Evolutionary conservation across 2,113 vertebrate genomes (phyloP), one percentile per base, ranked within the genome.

Genomic region (Ploceus nigricollis): DNA sequence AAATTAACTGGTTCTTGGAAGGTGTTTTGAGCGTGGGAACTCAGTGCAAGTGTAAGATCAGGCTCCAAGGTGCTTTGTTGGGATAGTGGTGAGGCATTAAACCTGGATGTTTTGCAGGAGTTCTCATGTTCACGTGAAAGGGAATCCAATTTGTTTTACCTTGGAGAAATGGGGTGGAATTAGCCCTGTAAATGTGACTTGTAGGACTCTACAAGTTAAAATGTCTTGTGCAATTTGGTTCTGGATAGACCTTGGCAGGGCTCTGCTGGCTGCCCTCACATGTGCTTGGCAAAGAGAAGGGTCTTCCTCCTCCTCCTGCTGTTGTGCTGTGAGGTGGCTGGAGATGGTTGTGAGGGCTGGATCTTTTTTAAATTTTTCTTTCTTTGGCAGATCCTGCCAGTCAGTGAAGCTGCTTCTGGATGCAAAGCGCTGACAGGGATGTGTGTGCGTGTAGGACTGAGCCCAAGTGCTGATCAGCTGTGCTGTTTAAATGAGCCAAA

Each of bases 391-490:
- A 66, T 73, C 21, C 39, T 94, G 20, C 39, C 71, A 54, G 30
- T 82, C 8, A 10, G 31, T 56, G 88, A 73, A 92, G 58, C 82
- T 68, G 39, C 39, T 88, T 47, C 69, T 92, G 71, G 71, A 27
- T 94, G 27, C 40, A 7, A 33, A 92, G 64, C 6, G 0, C 37
- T 23, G 44, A 60, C 44, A 81, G 37, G 60, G 60, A 19, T 56
- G 42, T 40, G 20, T 89, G 47, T 2, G 10, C 0, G 0, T 63
- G 82, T 66, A 73, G 85, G 56, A 93, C 82, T 76, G 27, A 94
- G 40, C 63, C 79, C 90, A 93, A 92, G 57, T 40, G 54, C 84
- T 90, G 53, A 89, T 91, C 89, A 87, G 78, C 70, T 91, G 68
- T 77, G 76, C 63, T 90, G 50, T 51, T 85, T 61, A 78, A 81